phyloP scores from a whole-genome alignment of 2,888 invertebrate genomes.

The Drosophila prolongata region DNA sequence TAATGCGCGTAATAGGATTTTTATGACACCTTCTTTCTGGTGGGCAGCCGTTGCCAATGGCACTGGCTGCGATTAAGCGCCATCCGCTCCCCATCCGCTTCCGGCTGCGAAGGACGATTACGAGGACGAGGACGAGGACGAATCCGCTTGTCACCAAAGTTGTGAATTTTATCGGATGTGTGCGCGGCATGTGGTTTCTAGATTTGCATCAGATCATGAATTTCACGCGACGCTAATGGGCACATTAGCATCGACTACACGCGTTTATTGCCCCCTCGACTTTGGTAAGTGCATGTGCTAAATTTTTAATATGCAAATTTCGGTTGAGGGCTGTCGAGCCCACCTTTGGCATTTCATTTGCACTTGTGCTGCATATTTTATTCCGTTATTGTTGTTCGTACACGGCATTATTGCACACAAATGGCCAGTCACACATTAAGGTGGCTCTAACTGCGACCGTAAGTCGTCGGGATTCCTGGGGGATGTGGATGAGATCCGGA shows the following conservation, averaged over 20 bases:
- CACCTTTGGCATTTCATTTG: slow-evolving; percentile 71
- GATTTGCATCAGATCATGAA: slow-evolving; percentile 78
- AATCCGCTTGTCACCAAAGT: slow-evolving; percentile 70
- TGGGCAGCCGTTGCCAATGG: slow-evolving; percentile 48
- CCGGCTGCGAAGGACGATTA: neutral
- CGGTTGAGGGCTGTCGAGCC: slow-evolving; percentile 6
- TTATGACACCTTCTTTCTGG: slow-evolving; percentile 70
- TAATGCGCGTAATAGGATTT: slow-evolving; percentile 83
- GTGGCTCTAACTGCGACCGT: slow-evolving; percentile 28
- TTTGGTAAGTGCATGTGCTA: slow-evolving; percentile 70
- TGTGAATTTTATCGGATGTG: slow-evolving; percentile 76
- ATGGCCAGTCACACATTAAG: slow-evolving; percentile 70
- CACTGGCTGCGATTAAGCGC: slow-evolving; percentile 43
- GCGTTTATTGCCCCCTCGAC: slow-evolving; percentile 52
- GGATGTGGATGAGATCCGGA: neutral
- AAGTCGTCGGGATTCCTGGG: neutral
- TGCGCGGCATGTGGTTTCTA: slow-evolving; percentile 59
- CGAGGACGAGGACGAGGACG: neutral
- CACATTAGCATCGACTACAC: slow-evolving; percentile 77
- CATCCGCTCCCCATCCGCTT: slow-evolving; percentile 6
- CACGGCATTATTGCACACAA: slow-evolving; percentile 68
- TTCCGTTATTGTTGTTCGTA: slow-evolving; percentile 49
- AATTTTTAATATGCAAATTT: slow-evolving; percentile 77
- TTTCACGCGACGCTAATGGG: slow-evolving; percentile 74
- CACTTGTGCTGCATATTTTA: slow-evolving; percentile 78